phyloP scores from a whole-genome alignment of 1,140 invertebrate species.

The Psilanteris sp. region DNA sequence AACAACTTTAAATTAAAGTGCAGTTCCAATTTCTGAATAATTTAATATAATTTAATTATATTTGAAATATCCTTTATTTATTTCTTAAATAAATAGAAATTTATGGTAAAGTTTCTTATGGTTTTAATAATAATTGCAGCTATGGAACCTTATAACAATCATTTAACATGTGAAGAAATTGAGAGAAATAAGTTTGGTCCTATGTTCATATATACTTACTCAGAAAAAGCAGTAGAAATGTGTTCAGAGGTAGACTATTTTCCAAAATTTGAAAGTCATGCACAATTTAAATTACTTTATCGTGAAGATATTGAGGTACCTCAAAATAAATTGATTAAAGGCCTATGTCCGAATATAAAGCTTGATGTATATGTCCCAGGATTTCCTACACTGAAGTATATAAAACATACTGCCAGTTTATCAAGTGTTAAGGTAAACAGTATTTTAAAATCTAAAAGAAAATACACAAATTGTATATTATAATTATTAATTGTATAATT shows the following conservation, averaged over 20 bases:
- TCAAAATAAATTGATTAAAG: slow-evolving; percentile 84
- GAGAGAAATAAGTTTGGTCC: slow-evolving; percentile 91
- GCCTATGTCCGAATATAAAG: slow-evolving; percentile 85
- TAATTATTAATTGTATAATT: too few species aligned
- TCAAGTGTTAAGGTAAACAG: slow-evolving; percentile 83
- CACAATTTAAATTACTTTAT: slow-evolving; percentile 79
- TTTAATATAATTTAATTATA: too few species aligned
- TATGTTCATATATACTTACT: slow-evolving; percentile 89
- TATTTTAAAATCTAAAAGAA: too few species aligned
- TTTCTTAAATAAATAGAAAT: too few species aligned
- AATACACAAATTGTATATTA: too few species aligned
- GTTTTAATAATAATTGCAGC: too few species aligned
- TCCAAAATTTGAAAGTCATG: slow-evolving; percentile 83
- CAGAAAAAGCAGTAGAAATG: slow-evolving; percentile 80
- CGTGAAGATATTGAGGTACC: slow-evolving; percentile 83
- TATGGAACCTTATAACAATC: slow-evolving; percentile 86
- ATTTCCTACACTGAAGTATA: slow-evolving; percentile 93
- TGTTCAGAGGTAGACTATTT: slow-evolving; percentile 84
- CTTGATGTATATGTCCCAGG: slow-evolving; percentile 90
- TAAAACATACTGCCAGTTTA: slow-evolving; percentile 86
- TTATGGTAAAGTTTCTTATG: too few species aligned
- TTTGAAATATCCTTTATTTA: too few species aligned
- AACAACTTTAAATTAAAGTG: too few species aligned
- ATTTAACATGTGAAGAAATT: slow-evolving; percentile 86
- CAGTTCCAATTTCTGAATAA: too few species aligned